phyloP scores from a whole-genome alignment of 2,888 invertebrate genomes.

The Embidobia sp. region DNA sequence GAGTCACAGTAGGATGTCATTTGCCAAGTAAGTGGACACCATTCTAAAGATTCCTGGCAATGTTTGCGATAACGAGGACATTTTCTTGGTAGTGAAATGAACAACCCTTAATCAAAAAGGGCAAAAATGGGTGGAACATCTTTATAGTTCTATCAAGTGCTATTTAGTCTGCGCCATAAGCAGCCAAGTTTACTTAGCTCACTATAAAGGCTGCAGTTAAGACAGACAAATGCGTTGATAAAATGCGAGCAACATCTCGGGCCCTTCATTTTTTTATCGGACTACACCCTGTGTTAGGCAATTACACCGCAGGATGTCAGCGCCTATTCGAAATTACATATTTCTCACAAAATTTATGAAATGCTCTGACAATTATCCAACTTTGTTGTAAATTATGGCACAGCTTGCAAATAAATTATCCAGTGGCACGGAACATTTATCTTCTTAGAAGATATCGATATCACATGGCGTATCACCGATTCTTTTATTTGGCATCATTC shows the following conservation, averaged over 20 bases:
- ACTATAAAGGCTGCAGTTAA: slow-evolving; percentile 10
- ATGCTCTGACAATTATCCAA: not conserved
- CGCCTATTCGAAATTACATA: slow-evolving; percentile 2
- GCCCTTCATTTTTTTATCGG: slow-evolving; percentile 1
- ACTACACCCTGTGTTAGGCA: not conserved
- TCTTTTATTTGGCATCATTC: no score
- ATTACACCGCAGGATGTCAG: slow-evolving; percentile 19
- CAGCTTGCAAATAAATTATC: slow-evolving; percentile 13
- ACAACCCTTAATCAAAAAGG: slow-evolving; percentile 50
- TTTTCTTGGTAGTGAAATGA: slow-evolving; percentile 57
- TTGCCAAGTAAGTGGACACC: slow-evolving; percentile 56
- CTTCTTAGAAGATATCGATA: no score
- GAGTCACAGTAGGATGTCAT: slow-evolving; percentile 59
- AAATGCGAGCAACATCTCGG: slow-evolving; percentile 18
- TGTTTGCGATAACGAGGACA: slow-evolving; percentile 62
- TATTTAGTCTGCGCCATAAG: slow-evolving; percentile 28
- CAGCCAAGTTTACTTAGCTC: slow-evolving; percentile 29
- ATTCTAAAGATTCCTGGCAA: slow-evolving; percentile 52
- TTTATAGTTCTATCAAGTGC: slow-evolving; percentile 36
- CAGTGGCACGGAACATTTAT: not conserved
- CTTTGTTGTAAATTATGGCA: slow-evolving; percentile 15
- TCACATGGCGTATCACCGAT: no score
- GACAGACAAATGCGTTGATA: slow-evolving; percentile 27
- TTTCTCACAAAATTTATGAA: not conserved
- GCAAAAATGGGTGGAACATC: slow-evolving; percentile 39